phyloP scores from a whole-genome alignment of 2,888 invertebrate genomes.

The Brassicogethes aeneus region DNA sequence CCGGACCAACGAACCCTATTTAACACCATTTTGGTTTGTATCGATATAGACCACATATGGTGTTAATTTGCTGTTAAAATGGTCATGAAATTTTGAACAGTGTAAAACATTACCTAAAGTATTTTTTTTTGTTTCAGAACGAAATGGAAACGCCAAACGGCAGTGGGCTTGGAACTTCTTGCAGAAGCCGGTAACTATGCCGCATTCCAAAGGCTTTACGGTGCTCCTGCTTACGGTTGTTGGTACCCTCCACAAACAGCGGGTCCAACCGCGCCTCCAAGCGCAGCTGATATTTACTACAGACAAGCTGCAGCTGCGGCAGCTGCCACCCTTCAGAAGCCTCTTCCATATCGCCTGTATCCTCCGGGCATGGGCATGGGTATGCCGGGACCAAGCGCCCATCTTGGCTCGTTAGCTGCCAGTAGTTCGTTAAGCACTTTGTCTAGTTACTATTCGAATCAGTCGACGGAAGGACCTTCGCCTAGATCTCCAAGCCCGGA shows the following conservation, averaged over 20 bases:
- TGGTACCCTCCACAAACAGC: constrained; percentile 52
- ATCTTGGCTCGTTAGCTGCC: constrained; percentile 53
- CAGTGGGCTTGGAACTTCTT: constrained; percentile 91
- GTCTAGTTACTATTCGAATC: constrained; percentile 49
- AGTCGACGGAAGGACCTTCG: constrained; percentile 45
- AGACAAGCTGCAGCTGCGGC: constrained; percentile 72
- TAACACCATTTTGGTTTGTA: too few species aligned
- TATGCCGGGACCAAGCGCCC: constrained; percentile 59
- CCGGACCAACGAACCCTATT: too few species aligned
- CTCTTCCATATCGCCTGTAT: constrained; percentile 66
- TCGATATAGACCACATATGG: too few species aligned
- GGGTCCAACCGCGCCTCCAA: constrained; percentile 49
- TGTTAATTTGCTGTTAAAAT: too few species aligned
- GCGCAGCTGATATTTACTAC: constrained; percentile 72
- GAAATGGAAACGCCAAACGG: constrained; percentile 99
- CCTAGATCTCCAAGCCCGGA: constrained; percentile 42
- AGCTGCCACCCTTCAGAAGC: constrained; percentile 71
- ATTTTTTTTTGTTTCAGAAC: constrained; percentile 59
- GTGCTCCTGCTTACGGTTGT: constrained; percentile 61
- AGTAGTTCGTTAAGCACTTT: constrained; percentile 54
- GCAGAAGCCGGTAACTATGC: constrained; percentile 98
- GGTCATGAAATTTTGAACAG: too few species aligned
- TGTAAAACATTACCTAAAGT: too few species aligned
- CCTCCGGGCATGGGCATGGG: constrained; percentile 54
- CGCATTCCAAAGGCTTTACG: constrained; percentile 93